phyloP scores from a whole-genome alignment of 2,113 vertebrate species.

The cattle (Bos taurus) region DNA sequence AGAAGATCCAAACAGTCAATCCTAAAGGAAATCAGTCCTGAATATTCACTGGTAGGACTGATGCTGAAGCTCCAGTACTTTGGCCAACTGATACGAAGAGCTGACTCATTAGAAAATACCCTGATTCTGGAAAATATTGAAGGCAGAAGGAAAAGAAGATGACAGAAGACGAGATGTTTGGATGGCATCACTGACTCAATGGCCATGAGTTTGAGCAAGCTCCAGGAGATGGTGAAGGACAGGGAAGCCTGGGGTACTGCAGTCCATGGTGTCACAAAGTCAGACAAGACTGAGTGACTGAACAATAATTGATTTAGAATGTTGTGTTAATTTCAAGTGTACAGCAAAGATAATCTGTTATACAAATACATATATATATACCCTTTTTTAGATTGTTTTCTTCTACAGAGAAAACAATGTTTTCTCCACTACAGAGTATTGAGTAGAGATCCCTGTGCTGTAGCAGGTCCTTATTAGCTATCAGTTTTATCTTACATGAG shows the following conservation, averaged over 20 bases:
- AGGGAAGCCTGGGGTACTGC: background rate
- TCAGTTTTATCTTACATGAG: background rate
- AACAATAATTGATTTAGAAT: background rate
- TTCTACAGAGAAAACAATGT: background rate
- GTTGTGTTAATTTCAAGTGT: background rate
- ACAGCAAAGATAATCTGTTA: background rate
- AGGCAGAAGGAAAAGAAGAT: background rate
- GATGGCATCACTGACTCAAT: background rate
- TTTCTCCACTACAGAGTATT: background rate
- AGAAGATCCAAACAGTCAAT: background rate
- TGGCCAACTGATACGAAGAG: background rate
- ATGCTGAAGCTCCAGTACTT: background rate
- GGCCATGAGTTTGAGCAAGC: background rate
- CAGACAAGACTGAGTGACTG: fast-evolving
- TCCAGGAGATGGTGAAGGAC: background rate
- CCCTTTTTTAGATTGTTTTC: background rate
- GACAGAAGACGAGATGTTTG: background rate
- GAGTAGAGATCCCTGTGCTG: background rate
- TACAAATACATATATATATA: background rate
- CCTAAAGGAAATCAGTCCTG: background rate
- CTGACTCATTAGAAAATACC: background rate
- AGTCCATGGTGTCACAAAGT: background rate
- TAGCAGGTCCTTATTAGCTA: background rate
- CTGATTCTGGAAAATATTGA: background rate
- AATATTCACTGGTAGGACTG: background rate